Evolutionary conservation across 2,888 invertebrate genomes (phyloP), one percentile per base, ranked within the genome.

Genomic region (Drosophila meridiana): DNA sequence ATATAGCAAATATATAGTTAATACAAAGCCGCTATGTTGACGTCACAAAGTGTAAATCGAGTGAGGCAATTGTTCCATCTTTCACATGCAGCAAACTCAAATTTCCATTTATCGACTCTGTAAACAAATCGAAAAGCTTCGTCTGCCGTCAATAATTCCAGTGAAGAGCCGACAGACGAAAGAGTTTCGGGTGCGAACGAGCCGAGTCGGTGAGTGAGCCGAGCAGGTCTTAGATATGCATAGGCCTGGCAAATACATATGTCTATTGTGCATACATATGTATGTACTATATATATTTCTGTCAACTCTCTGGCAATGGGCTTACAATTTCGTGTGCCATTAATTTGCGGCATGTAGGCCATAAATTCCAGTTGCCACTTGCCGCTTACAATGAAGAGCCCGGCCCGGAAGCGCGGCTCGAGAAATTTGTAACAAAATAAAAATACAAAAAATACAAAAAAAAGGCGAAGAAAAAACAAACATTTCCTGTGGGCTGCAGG

Each of bases 401-500:
- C 38, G 47, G 69, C 52, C 80, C 80, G 80, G 80, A 80, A 78
- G 64, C 72, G 72, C 65, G 77, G 32, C 73, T 80, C 69, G 59
- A 80, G 60, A 77, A 68, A 73, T 68, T 70, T 80, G 73, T 79
- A 79, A 78, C 78, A 64, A 69, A 28, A 32, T 20, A 32, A 47
- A 53, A 26, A 38, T 30, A 26, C 26, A 34, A 53, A 14, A 47
- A 32, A 32, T 13, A 43, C 26, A 8, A 32, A n/a, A 36, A 14
- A 59, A 4, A 1, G 20, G 20, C 20, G 20, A 20, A 20, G 20
- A 20, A 56, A 55, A 34, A 48, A 56, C 75, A 78, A 85, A 87
- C 88, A 85, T 85, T 85, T 85, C 85, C 86, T 87, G 87, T 85
- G 87, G 73, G 68, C 66, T 64, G 58, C 80, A 87, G 83, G 84